Conservation (phyloP, 2,888 invertebrate genomes). For the Cyrtodaria siliqua region DNA sequence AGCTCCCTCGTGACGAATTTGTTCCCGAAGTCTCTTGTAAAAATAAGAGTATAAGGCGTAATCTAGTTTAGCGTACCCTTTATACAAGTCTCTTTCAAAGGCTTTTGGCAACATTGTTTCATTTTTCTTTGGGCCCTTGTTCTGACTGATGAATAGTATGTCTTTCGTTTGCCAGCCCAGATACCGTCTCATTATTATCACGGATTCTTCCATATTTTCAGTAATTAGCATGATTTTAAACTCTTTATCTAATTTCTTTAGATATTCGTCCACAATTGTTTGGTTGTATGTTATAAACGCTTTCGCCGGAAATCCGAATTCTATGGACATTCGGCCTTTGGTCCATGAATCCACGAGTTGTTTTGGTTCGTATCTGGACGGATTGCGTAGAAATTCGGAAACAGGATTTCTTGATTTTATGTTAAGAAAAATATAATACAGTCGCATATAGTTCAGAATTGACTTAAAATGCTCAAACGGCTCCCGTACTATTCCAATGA, state of each 20-base stretch:
- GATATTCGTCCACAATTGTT: slow-evolving; percentile 44
- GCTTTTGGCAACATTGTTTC: slow-evolving; percentile 36
- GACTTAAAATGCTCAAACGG: slow-evolving; percentile 66
- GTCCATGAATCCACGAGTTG: slow-evolving; percentile 46
- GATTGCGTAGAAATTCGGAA: slow-evolving; percentile 50
- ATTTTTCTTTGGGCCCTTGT: slow-evolving; percentile 49
- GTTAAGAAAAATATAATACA: slow-evolving; percentile 42
- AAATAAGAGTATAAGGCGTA: slow-evolving; percentile 51
- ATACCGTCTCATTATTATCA: slow-evolving; percentile 65
- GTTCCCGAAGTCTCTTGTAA: slow-evolving; percentile 39
- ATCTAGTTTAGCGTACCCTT: slow-evolving; percentile 41
- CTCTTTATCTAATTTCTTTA: slow-evolving; percentile 63
- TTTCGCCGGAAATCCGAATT: slow-evolving; percentile 60
- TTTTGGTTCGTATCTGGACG: slow-evolving; percentile 49
- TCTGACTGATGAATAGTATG: slow-evolving; percentile 61
- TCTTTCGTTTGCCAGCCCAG: slow-evolving; percentile 68
- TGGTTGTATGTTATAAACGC: slow-evolving; percentile 38
- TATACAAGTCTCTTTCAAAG: slow-evolving; percentile 53
- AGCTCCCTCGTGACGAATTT: slow-evolving; percentile 49
- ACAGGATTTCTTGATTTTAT: slow-evolving; percentile 30
- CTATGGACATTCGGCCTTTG: slow-evolving; percentile 64
- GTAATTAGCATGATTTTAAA: slow-evolving; percentile 69
- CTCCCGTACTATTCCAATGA: slow-evolving; percentile 65
- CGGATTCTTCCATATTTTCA: slow-evolving; percentile 72
- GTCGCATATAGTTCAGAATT: slow-evolving; percentile 56